phyloP scores from a whole-genome alignment of 2,797 vertebrate species.

The Coccyzus lansbergi region DNA sequence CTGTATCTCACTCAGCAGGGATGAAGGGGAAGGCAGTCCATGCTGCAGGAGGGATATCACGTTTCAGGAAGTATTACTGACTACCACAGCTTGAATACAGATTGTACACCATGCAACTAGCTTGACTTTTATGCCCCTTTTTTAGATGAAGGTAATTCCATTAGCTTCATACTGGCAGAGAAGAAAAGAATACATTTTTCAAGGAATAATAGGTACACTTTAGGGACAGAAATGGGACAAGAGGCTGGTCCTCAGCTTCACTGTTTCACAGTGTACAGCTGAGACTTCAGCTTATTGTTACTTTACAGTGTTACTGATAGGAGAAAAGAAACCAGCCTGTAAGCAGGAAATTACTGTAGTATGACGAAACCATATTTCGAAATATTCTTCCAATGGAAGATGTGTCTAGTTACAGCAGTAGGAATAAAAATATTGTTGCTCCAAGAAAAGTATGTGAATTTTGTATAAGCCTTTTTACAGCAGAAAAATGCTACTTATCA shows the following conservation, averaged over 20 bases:
- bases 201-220: neutral
- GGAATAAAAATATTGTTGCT: neutral
- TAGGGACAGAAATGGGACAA: neutral
- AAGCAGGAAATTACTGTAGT: neutral
- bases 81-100: neutral
- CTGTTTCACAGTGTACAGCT: neutral
- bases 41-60: neutral
- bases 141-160: neutral
- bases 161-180: neutral
- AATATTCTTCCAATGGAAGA: neutral
- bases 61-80: neutral
- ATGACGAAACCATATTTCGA: neutral
- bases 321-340: neutral
- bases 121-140: neutral
- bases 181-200: neutral
- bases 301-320: neutral
- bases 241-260: neutral
- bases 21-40: neutral
- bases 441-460: neutral
- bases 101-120: neutral
- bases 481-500: slow-evolving; percentile 16
- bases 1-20: neutral
- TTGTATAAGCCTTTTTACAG: slow-evolving; percentile 7
- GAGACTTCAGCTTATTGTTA: neutral
- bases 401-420: neutral